A percentile compares a stretch with the other conserved stretches of the same genome.
phyloP scores from a whole-genome alignment of 2,888 invertebrate genomes.

The Meteorus cinctellus region DNA sequence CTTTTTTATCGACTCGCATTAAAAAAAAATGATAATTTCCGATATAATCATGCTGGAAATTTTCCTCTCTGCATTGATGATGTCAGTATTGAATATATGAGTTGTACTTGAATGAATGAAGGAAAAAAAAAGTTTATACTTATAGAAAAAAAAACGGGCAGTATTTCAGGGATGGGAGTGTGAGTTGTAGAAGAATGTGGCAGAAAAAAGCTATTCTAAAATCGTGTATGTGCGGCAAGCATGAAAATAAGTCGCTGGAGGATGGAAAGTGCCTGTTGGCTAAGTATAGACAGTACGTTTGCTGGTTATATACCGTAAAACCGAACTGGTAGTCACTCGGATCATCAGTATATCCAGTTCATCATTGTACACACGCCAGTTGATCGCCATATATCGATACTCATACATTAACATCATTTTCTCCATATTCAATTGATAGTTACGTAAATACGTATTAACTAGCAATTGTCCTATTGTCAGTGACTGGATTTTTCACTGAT shows the following conservation, averaged over 20 bases:
- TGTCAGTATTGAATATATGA: too few species aligned
- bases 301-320: conserved; percentile 50
- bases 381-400: conserved; percentile 33
- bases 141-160: not conserved
- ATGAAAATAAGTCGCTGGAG: conserved; percentile 69
- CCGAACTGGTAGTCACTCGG: conserved; percentile 53
- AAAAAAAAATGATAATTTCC: too few species aligned
- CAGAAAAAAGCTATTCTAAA: conserved; percentile 47
- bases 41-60: not conserved
- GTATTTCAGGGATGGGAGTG: conserved; percentile 42
- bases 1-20: not conserved
- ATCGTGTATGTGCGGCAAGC: conserved; percentile 44
- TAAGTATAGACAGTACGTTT: conserved; percentile 65
- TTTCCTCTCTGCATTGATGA: not conserved
- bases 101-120: too few species aligned
- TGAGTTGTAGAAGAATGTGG: conserved; percentile 35
- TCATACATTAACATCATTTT: not conserved
- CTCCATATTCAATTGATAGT: conserved; percentile 8
- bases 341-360: conserved; percentile 64
- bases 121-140: not conserved
- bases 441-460: not conserved
- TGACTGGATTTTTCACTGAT: not conserved
- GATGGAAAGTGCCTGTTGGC: conserved; percentile 62
- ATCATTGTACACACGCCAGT: conserved; percentile 50
- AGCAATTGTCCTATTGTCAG: not conserved